Percentiles rank a stretch among this genome's conserved stretches.
These are phyloP conservation scores for Cyphomyrus discorhynchus DNA, from an alignment of 2,113 vertebrate genomes.

Conservation along the genomic window DNA sequence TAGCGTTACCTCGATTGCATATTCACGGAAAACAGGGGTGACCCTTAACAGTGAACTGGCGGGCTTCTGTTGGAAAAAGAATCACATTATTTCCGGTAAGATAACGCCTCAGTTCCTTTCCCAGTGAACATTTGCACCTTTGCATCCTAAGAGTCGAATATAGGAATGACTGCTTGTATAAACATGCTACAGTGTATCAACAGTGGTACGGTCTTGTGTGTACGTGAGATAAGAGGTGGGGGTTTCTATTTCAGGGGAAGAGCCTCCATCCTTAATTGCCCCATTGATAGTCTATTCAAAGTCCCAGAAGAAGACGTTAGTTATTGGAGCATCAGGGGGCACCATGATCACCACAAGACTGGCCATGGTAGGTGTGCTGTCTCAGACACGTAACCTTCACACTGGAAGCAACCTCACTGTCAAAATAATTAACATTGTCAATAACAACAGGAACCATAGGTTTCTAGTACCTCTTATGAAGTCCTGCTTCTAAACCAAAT, in stretches of 20 bases:
- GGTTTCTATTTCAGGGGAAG: conserved; percentile 60
- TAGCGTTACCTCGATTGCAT: conserved; percentile 80
- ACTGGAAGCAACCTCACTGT: background rate
- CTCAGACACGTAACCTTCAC: background rate
- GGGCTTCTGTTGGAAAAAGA: conserved; percentile 69
- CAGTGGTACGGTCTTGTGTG: background rate
- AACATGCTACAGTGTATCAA: background rate
- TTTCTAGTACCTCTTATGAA: background rate
- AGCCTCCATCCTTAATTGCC: conserved; percentile 82
- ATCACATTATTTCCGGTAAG: conserved; percentile 55
- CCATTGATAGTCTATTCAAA: conserved; percentile 70
- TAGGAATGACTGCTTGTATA: background rate
- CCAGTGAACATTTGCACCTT: background rate
- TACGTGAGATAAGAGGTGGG: background rate
- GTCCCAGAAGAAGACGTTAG: conserved; percentile 61
- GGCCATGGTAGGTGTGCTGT: conserved; percentile 60
- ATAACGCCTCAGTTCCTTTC: background rate
- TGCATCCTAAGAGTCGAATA: background rate
- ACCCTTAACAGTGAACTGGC: conserved; percentile 87
- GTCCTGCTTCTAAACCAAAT: background rate
- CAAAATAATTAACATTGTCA: background rate
- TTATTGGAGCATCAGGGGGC: conserved; percentile 82
- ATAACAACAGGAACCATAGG: background rate
- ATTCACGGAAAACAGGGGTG: conserved; percentile 76
- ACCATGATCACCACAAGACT: conserved; percentile 69